Evolutionary conservation across 2,888 invertebrate species (phyloP).

Genomic region (Orthosia gothica): DNA sequence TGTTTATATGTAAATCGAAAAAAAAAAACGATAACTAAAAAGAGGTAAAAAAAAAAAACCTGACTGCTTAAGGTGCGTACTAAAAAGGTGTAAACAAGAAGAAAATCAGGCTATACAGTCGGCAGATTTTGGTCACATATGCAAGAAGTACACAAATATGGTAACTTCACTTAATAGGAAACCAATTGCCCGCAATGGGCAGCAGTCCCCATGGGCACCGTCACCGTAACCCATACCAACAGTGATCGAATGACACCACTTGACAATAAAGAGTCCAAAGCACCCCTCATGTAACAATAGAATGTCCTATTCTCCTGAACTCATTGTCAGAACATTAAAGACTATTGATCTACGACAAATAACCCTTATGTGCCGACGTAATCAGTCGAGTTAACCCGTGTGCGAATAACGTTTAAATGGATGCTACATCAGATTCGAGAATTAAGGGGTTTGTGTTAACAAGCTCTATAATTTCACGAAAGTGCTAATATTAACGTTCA

Average conservation of each 20-base stretch:
- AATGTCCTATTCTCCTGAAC: not conserved
- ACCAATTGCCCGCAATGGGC: not conserved
- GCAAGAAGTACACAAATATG: too few species aligned
- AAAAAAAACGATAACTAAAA: too few species aligned
- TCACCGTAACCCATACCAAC: constrained; percentile 8
- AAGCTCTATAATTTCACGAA: constrained; percentile 55
- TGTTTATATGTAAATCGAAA: too few species aligned
- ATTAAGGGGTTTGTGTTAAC: constrained; percentile 55
- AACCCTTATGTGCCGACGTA: constrained; percentile 60
- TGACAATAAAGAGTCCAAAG: not conserved
- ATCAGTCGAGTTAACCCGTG: constrained; percentile 50
- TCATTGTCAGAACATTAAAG: constrained; percentile 50
- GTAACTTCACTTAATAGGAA: not conserved
- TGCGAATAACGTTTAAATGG: constrained; percentile 59
- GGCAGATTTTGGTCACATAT: too few species aligned
- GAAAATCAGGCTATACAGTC: too few species aligned
- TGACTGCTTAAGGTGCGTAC: too few species aligned
- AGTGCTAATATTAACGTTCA: constrained; percentile 59
- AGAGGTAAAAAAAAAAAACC: too few species aligned
- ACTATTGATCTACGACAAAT: constrained; percentile 67
- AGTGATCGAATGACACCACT: constrained; percentile 15
- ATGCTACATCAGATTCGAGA: constrained; percentile 50
- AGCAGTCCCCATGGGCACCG: not conserved
- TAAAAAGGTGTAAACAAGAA: too few species aligned
- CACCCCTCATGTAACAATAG: constrained; percentile 3